These are phyloP conservation scores for Chaetophractus vellerosus DNA, from an alignment of 2,797 vertebrate species.

Conservation along the genomic window DNA sequence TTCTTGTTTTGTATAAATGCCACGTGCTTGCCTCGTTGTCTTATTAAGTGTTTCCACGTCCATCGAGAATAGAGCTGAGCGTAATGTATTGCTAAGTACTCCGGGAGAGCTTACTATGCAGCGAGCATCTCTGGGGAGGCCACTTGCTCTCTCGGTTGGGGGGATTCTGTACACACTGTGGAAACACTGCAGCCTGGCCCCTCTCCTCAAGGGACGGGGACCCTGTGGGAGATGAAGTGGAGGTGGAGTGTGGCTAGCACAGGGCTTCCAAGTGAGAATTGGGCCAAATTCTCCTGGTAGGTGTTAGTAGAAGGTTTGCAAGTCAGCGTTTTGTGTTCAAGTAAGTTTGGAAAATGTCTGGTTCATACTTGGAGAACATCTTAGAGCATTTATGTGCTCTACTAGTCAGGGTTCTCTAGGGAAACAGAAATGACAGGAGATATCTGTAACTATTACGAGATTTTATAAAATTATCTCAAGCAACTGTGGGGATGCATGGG, in stretches of 20 bases:
- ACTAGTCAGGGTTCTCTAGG: no score
- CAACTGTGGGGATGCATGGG: no score
- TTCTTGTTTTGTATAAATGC: background rate
- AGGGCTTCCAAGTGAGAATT: background rate
- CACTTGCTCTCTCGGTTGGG: accelerated
- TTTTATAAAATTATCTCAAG: no score
- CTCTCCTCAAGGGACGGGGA: background rate
- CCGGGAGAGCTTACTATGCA: background rate
- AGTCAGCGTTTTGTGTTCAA: background rate
- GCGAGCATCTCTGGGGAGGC: background rate
- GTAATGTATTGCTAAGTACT: background rate
- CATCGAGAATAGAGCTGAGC: background rate
- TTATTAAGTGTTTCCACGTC: background rate
- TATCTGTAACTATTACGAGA: no score
- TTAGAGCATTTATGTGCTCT: background rate
- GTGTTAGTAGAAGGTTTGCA: background rate
- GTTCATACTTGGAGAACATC: background rate
- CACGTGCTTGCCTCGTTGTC: background rate
- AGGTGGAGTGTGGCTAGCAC: background rate
- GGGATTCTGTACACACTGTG: no score
- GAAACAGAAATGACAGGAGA: no score
- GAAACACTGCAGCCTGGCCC: accelerated
- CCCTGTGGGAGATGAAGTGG: accelerated
- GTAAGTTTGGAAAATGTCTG: background rate
- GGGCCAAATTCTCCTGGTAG: background rate